A percentile compares a stretch with the other conserved stretches of the same genome.
Conservation (phyloP, 2,113 vertebrate species). For the Seriola aureovittata region DNA sequence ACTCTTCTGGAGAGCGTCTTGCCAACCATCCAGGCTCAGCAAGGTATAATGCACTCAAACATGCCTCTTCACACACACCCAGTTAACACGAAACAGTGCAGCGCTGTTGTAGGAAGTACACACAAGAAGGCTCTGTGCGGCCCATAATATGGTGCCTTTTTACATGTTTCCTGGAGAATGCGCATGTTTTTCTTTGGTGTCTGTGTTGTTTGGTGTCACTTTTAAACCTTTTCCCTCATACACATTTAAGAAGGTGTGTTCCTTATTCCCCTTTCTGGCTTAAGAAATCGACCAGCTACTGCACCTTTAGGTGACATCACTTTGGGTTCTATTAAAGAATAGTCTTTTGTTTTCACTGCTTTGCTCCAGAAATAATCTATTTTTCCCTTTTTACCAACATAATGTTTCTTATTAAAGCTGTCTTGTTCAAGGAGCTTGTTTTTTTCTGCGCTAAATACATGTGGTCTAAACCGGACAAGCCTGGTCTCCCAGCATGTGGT, state of each 20-base stretch:
- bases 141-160: neutral
- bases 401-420: slow-evolving; percentile 5
- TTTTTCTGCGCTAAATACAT: slow-evolving; percentile 62
- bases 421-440: slow-evolving; percentile 33
- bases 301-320: slow-evolving; percentile 33
- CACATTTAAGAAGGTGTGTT: slow-evolving; percentile 4
- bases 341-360: slow-evolving; percentile 22
- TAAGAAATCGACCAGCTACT: slow-evolving; percentile 17
- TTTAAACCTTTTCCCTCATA: slow-evolving; percentile 35
- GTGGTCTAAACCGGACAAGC: slow-evolving; percentile 64
- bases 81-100: slow-evolving; percentile 11
- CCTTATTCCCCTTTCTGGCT: neutral
- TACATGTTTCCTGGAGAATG: slow-evolving; percentile 3
- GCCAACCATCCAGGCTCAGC: slow-evolving; percentile 96
- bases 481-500: slow-evolving; percentile 75
- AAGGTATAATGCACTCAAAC: slow-evolving; percentile 87
- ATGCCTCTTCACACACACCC: slow-evolving; percentile 7
- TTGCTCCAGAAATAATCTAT: neutral
- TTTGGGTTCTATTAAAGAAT: slow-evolving; percentile 38
- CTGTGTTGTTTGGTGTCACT: slow-evolving; percentile 30
- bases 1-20: slow-evolving; percentile 95
- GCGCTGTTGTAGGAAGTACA: neutral
- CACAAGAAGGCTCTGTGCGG: neutral
- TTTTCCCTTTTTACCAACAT: slow-evolving; percentile 19
- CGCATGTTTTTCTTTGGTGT: slow-evolving; percentile 5